phyloP scores from a whole-genome alignment of 1,140 invertebrate species.

The Oryctes rhinoceros region DNA sequence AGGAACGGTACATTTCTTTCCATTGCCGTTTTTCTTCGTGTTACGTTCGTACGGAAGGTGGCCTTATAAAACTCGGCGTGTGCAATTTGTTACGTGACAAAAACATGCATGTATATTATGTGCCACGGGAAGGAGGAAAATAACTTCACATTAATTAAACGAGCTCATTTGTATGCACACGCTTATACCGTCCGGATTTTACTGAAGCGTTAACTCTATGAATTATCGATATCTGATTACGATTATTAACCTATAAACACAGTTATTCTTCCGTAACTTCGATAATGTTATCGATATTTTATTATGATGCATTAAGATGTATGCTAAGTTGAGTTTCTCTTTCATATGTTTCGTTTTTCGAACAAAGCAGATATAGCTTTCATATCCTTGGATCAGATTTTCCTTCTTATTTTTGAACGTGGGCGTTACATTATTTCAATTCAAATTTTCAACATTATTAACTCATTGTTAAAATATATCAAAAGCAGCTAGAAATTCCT shows the following conservation, averaged over 20 bases:
- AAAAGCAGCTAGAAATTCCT: no score
- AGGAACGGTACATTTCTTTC: conserved; percentile 8
- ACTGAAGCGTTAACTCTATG: not conserved
- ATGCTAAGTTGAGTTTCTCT: no score
- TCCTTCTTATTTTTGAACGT: no score
- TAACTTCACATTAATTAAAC: not conserved
- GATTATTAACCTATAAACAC: not conserved
- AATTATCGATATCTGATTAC: not conserved
- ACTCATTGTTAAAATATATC: no score
- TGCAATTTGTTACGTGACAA: not conserved
- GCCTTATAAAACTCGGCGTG: not conserved
- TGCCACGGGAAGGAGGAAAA: not conserved
- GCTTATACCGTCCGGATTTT: not conserved
- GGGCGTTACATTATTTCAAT: no score
- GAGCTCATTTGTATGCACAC: not conserved
- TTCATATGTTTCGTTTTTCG: no score
- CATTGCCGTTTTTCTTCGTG: not conserved
- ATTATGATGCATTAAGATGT: no score
- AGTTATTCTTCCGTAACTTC: no score
- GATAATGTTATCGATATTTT: no score
- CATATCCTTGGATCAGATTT: no score
- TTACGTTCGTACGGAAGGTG: not conserved
- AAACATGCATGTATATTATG: not conserved
- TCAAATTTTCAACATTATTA: no score
- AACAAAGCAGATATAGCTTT: no score